phyloP scores from a whole-genome alignment of 2,888 invertebrate genomes.

The Aproaerema taeniolella region DNA sequence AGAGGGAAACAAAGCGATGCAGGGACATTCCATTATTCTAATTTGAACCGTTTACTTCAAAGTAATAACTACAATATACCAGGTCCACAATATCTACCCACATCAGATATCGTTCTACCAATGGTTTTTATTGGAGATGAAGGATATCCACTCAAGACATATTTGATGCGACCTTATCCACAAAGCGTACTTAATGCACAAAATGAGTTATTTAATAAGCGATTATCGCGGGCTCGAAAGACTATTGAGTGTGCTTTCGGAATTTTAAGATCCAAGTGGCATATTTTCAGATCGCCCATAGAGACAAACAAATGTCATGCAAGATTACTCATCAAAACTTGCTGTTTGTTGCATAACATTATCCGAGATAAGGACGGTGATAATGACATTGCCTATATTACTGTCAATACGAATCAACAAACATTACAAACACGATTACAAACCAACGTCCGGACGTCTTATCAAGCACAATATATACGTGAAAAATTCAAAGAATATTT shows the following conservation, averaged over 20 bases:
- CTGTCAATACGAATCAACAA: too few species aligned
- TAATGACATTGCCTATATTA: too few species aligned
- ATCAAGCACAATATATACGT: too few species aligned
- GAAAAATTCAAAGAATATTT: too few species aligned
- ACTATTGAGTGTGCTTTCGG: conserved; percentile 5
- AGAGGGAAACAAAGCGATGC: conserved; percentile 20
- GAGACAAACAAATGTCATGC: conserved; percentile 8
- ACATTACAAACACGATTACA: too few species aligned
- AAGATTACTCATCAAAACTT: too few species aligned
- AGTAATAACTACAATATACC: conserved; percentile 12
- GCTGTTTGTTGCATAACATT: too few species aligned
- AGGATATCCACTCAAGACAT: neutral
- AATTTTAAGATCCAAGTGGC: conserved; percentile 9
- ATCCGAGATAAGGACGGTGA: too few species aligned
- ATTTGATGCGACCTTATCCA: neutral
- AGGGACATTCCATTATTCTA: conserved; percentile 20
- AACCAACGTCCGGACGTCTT: too few species aligned
- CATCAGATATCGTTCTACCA: neutral
- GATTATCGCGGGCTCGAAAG: neutral
- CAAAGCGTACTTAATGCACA: neutral
- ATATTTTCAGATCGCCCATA: conserved; percentile 10
- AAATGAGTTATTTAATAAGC: neutral
- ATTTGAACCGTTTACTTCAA: too few species aligned
- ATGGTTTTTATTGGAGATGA: neutral
- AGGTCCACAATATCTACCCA: neutral